Percentiles rank a stretch among this genome's conserved stretches.
Conservation (phyloP, 2,888 invertebrate genomes). For the Spisula solida region DNA sequence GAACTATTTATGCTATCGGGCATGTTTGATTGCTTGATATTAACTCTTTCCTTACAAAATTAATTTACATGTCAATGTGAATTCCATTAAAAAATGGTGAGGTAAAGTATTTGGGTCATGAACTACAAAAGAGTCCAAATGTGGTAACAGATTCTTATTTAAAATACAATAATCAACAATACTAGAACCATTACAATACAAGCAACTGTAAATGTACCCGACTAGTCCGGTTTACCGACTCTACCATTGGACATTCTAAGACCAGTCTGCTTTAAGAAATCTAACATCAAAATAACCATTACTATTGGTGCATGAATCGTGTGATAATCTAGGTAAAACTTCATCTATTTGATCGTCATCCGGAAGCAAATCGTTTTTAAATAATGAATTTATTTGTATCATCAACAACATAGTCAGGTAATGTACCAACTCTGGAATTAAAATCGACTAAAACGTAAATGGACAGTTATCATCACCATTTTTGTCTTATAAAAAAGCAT, state of each 20-base stretch:
- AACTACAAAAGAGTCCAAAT: conserved; percentile 1
- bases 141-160: neutral
- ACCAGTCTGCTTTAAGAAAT: conserved; percentile 25
- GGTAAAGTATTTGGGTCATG: conserved; percentile 36
- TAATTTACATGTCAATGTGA: conserved; percentile 28
- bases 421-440: conserved; percentile 20
- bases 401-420: conserved; percentile 2
- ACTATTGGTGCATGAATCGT: neutral
- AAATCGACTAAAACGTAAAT: conserved; percentile 18
- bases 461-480: neutral
- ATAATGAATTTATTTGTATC: conserved; percentile 18
- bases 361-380: conserved; percentile 10
- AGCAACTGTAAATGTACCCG: neutral
- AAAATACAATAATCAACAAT: conserved; percentile 12
- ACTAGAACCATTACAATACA: conserved; percentile 6
- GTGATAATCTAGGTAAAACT: neutral
- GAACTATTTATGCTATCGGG: too few species aligned
- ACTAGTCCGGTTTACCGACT: neutral
- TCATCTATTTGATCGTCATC: conserved; percentile 26
- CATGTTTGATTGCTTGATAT: neutral
- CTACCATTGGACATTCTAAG: conserved; percentile 25
- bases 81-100: too few species aligned
- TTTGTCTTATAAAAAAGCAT: neutral
- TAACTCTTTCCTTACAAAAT: neutral
- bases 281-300: conserved; percentile 20